Evolutionary conservation across 2,797 vertebrate genomes (phyloP).

Genomic region (Margarornis squamiger): DNA sequence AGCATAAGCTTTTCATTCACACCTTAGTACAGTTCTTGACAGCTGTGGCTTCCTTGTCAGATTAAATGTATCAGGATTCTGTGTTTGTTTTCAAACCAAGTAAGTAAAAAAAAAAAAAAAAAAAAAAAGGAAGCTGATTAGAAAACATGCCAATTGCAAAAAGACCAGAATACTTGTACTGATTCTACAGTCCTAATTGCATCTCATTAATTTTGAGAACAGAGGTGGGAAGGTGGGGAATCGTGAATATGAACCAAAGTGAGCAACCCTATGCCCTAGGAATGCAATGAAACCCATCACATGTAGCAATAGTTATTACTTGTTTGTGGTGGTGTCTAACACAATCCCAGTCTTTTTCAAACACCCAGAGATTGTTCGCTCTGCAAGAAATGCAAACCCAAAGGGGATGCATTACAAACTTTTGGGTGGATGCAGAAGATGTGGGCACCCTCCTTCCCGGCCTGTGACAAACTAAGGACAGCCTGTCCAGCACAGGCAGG

Average conservation of each 20-base stretch:
- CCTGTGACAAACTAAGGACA: background rate
- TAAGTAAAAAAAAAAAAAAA: background rate
- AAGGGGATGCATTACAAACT: background rate
- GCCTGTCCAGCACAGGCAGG: background rate
- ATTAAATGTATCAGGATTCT: slow-evolving; percentile 59
- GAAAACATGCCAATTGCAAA: slow-evolving; percentile 13
- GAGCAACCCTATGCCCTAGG: background rate
- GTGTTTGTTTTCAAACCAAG: slow-evolving; percentile 28
- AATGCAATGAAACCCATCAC: background rate
- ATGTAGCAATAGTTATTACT: background rate
- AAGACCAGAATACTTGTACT: background rate
- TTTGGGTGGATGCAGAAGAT: background rate
- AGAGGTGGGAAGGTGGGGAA: background rate
- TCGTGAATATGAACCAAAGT: background rate
- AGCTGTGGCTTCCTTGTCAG: slow-evolving; percentile 67
- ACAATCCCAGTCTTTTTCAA: background rate
- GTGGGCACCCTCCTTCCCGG: background rate
- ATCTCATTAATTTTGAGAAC: background rate
- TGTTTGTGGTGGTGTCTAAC: background rate
- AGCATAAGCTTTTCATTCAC: slow-evolving; percentile 72
- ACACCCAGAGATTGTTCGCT: background rate
- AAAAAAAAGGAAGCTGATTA: background rate
- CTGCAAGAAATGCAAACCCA: background rate
- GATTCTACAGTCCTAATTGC: background rate
- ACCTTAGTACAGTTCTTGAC: slow-evolving; percentile 69